phyloP scores from a whole-genome alignment of 2,797 vertebrate genomes.

The Syndactyla subalaris region DNA sequence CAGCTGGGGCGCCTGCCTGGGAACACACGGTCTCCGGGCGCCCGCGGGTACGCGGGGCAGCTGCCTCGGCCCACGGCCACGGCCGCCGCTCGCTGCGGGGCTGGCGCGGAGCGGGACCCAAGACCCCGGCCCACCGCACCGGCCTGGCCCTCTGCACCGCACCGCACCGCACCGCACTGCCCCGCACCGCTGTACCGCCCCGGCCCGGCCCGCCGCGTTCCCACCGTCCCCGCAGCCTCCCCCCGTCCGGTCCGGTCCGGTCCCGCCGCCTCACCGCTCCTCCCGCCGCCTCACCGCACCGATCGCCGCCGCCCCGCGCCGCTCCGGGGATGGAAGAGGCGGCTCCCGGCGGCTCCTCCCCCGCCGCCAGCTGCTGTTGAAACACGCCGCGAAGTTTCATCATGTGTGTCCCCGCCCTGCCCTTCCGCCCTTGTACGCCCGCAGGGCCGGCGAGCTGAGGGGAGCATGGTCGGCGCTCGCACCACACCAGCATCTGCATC shows the following conservation, averaged over 20 bases:
- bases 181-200: too few species aligned
- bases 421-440: neutral
- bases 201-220: too few species aligned
- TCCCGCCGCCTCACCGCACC: neutral
- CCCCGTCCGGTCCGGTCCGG: too few species aligned
- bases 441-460: neutral
- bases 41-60: too few species aligned
- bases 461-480: rapidly evolving
- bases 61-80: neutral
- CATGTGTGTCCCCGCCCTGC: neutral
- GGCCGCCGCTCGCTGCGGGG: neutral
- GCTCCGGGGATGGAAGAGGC: neutral
- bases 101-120: neutral
- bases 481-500: neutral
- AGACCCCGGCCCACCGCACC: too few species aligned
- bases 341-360: neutral
- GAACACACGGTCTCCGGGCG: rapidly evolving
- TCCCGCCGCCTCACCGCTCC: neutral
- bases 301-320: rapidly evolving
- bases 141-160: neutral
- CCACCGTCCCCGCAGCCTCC: too few species aligned
- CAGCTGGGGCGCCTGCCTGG: rapidly evolving
- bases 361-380: neutral
- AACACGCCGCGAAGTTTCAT: conserved; percentile 54
- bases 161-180: neutral